Evolutionary conservation across 2,797 vertebrate species (phyloP), one percentile per base, ranked within the genome.

Genomic region (Naso thynnoides): DNA sequence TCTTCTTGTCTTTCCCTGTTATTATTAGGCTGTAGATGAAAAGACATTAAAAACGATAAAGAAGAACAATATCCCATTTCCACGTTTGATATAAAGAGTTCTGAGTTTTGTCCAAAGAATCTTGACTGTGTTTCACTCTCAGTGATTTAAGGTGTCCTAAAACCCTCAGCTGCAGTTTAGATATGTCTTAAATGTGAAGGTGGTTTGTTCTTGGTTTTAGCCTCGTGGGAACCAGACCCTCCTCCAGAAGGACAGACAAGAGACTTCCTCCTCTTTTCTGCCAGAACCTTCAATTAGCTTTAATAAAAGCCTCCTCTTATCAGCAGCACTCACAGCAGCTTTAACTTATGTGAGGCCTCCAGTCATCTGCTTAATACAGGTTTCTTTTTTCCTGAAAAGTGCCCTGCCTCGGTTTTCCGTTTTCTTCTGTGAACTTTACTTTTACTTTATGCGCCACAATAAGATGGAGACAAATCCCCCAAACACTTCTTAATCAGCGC

Each of bases 261-360:
- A 82, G 70, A 69, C 76, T 83, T 85, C 85, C 84, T 84, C 65
- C 69, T 14, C 62, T 77, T 18, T 59, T 29, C 70, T 85, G 57
- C 86, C 83, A 79, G 83, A 86, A 86, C 83, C 89, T 78, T 87
- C 73, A 88, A 92, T 92, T 92, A 91, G 65, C 76, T 64, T 70
- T 48, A 56, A 66, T 83, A 74, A 65, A 68, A 86, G 72, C 44
- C 45, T 67, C 61, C 29, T 85, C 78, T 86, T 81, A 90, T 78
- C 79, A 72, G 77, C 42, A 36, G 76, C 71, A 49, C 26, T 68
- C 59, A 33, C 49, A 71, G 39, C 67, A 1, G 31, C 61, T 50
- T 62, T 53, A n/a, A 21, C 50, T 33, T 36, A 48, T 26, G 57
- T 16, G 19, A 66, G 24, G 29, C 44, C 29, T 9, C 47, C 15